phyloP scores from a whole-genome alignment of 2,797 vertebrate genomes.

The Nyctibius grandis region DNA sequence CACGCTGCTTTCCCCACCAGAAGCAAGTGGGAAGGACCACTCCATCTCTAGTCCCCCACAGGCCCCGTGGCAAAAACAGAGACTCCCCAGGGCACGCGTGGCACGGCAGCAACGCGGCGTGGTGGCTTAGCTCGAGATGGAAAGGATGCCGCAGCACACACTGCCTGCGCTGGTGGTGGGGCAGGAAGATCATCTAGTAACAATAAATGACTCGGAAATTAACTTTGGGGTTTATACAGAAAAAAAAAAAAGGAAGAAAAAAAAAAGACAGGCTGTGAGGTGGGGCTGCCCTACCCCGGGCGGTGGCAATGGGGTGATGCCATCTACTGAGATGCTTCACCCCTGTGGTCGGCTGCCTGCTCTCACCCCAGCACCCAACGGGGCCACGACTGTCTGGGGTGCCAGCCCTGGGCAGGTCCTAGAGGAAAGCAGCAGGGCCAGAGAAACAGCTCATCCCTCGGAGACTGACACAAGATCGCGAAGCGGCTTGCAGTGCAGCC shows the following conservation, averaged over 20 bases:
- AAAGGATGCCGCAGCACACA: neutral
- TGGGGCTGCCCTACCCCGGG: rapidly evolving
- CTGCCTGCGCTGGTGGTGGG: neutral
- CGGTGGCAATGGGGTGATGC: neutral
- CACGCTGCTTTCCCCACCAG: neutral
- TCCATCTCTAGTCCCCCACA: rapidly evolving
- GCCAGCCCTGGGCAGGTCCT: neutral
- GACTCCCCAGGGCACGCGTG: neutral
- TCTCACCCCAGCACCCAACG: neutral
- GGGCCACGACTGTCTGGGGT: neutral
- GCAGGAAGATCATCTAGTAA: neutral
- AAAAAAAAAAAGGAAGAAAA: too few species aligned
- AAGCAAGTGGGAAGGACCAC: neutral
- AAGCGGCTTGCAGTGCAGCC: neutral
- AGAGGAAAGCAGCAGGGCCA: neutral
- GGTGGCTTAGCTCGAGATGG: neutral
- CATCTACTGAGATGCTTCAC: rapidly evolving
- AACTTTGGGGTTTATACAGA: neutral
- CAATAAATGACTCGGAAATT: neutral
- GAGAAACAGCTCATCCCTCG: neutral
- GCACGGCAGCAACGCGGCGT: rapidly evolving
- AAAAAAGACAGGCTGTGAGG: neutral
- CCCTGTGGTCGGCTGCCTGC: neutral
- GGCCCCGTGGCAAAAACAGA: neutral
- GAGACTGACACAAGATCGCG: neutral